Conservation (phyloP, 2,113 vertebrate genomes). For the Brevimyrus niger region DNA sequence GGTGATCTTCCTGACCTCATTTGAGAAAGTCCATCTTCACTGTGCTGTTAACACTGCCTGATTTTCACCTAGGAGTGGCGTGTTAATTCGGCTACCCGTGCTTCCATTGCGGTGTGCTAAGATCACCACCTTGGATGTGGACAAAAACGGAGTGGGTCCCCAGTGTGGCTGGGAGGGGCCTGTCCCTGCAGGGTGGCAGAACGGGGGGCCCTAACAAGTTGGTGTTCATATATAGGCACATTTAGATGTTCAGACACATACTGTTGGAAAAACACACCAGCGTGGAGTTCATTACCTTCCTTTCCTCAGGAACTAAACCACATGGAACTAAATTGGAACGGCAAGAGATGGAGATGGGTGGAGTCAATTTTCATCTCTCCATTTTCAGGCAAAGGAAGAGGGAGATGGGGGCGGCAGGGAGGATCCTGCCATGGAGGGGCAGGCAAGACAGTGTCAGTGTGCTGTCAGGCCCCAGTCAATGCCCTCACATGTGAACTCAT, state of each 20-base stretch:
- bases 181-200: not conserved
- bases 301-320: not conserved
- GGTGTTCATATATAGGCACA: not conserved
- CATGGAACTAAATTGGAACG: not conserved
- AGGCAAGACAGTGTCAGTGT: conserved; percentile 36
- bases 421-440: conserved; percentile 6
- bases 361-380: conserved; percentile 9
- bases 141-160: not conserved
- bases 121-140: not conserved
- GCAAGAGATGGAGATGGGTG: not conserved
- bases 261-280: not conserved
- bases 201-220: not conserved
- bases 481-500: conserved; percentile 60
- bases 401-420: not conserved
- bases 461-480: conserved; percentile 56
- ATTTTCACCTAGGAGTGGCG: not conserved
- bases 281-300: conserved; percentile 7
- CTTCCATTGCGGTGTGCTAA: not conserved
- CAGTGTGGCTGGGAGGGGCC: not conserved
- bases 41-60: not conserved
- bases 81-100: not conserved
- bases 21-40: not conserved
- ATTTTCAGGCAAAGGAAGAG: not conserved
- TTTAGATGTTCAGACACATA: not conserved
- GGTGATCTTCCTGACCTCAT: not conserved